These are phyloP conservation scores for Philereme transversata DNA, from an alignment of 2,888 invertebrate species.

Conservation along the genomic window DNA sequence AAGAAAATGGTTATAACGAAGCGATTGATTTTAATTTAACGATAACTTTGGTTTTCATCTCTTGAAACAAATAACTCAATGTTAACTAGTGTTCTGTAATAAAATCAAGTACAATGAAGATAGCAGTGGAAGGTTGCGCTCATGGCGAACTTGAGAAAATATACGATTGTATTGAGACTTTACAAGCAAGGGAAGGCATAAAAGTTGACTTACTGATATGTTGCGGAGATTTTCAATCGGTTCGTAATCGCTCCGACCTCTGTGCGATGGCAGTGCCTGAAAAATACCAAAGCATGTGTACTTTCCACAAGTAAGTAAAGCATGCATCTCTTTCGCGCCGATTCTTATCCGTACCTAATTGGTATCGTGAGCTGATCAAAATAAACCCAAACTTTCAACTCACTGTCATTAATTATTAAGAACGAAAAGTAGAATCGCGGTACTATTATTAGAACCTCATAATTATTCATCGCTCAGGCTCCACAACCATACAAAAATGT, in stretches of 20 bases:
- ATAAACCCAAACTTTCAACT: no score
- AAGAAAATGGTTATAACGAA: no score
- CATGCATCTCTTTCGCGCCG: no score
- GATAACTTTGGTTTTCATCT: no score
- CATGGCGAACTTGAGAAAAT: conserved; percentile 99
- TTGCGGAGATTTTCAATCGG: conserved; percentile 99
- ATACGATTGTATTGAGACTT: conserved; percentile 91
- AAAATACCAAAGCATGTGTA: conserved; percentile 93
- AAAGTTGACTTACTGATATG: conserved; percentile 97
- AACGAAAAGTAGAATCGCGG: no score
- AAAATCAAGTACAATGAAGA: conserved; percentile 86
- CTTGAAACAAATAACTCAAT: not conserved
- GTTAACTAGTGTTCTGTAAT: not conserved
- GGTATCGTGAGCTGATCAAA: no score
- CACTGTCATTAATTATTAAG: no score
- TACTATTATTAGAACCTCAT: no score
- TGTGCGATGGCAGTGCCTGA: conserved; percentile 97
- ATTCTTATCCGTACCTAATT: no score
- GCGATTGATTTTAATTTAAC: no score
- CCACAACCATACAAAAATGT: no score
- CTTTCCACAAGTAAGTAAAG: conserved; percentile 52
- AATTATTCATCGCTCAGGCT: no score
- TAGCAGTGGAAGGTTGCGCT: conserved; percentile 98
- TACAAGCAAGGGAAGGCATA: conserved; percentile 89
- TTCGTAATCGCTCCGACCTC: conserved; percentile 94